Percentiles rank a stretch among this genome's conserved stretches.
Evolutionary conservation across 2,113 vertebrate species (phyloP).

Genomic region (Macroglossus sobrinus): DNA sequence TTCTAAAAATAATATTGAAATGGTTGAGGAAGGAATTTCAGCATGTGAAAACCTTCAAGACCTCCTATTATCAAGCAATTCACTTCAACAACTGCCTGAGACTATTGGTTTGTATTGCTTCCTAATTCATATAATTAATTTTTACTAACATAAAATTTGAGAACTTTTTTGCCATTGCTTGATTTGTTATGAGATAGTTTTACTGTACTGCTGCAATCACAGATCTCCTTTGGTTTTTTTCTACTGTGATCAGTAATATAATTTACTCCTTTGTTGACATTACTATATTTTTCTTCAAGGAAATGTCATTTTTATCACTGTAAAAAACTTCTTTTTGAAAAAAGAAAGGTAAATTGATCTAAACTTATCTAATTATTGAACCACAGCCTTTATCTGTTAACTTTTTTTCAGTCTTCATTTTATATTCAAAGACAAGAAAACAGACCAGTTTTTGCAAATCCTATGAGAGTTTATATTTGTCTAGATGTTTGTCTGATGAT

Average conservation of each 20-base stretch:
- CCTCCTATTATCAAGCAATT: conserved; percentile 94
- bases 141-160: conserved; percentile 5
- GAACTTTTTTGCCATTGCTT: background rate
- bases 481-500: background rate
- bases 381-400: conserved; percentile 10
- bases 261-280: background rate
- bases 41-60: conserved; percentile 96
- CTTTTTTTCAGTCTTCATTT: conserved; percentile 11
- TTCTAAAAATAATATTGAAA: conserved; percentile 98
- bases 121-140: conserved; percentile 35
- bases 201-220: background rate
- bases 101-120: conserved; percentile 90
- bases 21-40: conserved; percentile 95
- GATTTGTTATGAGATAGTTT: background rate
- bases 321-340: conserved; percentile 9
- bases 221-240: background rate
- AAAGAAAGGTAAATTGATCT: background rate
- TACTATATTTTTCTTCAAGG: background rate
- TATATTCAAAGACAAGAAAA: background rate
- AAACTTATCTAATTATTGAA: background rate
- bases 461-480: background rate
- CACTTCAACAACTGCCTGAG: conserved; percentile 94
- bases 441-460: background rate
- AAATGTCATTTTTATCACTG: background rate
- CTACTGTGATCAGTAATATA: background rate